A percentile compares a stretch with the other conserved stretches of the same genome.
Evolutionary conservation across 2,113 vertebrate species (phyloP).

Genomic region (Narcine bancroftii): DNA sequence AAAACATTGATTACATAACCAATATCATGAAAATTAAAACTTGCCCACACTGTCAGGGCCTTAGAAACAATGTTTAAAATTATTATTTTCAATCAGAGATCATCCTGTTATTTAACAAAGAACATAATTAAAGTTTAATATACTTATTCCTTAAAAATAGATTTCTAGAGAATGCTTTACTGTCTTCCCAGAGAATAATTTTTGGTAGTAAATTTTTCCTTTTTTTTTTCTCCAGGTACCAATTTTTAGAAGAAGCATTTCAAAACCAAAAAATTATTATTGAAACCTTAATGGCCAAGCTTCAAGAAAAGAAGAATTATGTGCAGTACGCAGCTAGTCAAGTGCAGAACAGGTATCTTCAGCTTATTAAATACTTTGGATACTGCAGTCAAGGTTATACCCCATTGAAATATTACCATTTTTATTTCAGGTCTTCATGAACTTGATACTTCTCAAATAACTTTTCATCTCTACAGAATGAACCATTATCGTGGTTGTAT

Average conservation of each 20-base stretch:
- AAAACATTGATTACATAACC: not conserved
- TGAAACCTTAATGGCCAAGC: constrained; percentile 81
- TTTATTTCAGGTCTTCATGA: not conserved
- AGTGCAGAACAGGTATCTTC: constrained; percentile 82
- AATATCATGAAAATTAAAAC: not conserved
- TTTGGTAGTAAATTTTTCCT: not conserved
- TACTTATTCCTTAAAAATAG: not conserved
- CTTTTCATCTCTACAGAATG: not conserved
- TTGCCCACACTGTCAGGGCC: not conserved
- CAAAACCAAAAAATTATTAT: constrained; percentile 93
- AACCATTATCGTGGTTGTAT: no score
- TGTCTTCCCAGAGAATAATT: not conserved
- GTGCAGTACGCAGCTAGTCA: constrained; percentile 89
- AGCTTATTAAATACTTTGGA: not conserved
- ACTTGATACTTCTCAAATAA: not conserved
- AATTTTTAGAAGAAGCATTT: constrained; percentile 96
- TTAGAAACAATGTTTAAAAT: not conserved
- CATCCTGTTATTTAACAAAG: not conserved
- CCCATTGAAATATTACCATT: not conserved
- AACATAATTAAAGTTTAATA: not conserved
- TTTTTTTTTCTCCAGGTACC: constrained; percentile 66
- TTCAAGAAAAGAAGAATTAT: constrained; percentile 92
- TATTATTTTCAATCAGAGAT: not conserved
- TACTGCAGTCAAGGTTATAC: not conserved
- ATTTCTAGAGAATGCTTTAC: not conserved